phyloP scores from a whole-genome alignment of 2,113 vertebrate species.

The Crotalus tigris region DNA sequence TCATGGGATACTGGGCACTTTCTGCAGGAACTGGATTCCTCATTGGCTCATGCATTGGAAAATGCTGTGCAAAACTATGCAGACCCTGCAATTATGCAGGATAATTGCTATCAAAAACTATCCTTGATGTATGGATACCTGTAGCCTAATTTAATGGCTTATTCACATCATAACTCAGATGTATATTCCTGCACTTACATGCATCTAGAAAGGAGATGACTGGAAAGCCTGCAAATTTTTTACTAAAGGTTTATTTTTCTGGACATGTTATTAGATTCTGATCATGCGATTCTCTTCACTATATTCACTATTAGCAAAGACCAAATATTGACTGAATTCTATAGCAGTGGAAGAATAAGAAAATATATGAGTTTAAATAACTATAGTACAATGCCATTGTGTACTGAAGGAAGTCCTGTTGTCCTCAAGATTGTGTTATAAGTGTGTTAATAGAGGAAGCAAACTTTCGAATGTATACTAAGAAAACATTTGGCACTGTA shows the following conservation, averaged over 20 bases:
- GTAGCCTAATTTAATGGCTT: not conserved
- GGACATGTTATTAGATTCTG: not conserved
- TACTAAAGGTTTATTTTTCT: not conserved
- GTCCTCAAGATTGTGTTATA: not conserved
- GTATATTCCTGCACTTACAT: not conserved
- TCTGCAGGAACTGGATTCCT: not conserved
- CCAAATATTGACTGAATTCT: not conserved
- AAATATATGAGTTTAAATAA: not conserved
- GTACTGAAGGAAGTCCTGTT: not conserved
- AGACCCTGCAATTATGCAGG: not conserved
- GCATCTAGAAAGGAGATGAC: not conserved
- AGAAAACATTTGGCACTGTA: not conserved
- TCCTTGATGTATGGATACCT: not conserved
- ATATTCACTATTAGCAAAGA: not conserved
- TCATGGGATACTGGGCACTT: not conserved
- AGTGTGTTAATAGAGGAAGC: not conserved
- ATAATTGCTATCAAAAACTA: not conserved
- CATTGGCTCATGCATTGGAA: not conserved
- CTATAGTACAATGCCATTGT: too few relatives aligned
- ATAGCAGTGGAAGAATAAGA: not conserved
- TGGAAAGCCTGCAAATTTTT: not conserved
- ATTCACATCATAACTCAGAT: not conserved
- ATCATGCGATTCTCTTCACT: not conserved
- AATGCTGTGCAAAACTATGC: not conserved
- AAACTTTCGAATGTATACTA: not conserved